phyloP scores from a whole-genome alignment of 2,113 vertebrate species.

The Oncorhynchus tshawytscha region DNA sequence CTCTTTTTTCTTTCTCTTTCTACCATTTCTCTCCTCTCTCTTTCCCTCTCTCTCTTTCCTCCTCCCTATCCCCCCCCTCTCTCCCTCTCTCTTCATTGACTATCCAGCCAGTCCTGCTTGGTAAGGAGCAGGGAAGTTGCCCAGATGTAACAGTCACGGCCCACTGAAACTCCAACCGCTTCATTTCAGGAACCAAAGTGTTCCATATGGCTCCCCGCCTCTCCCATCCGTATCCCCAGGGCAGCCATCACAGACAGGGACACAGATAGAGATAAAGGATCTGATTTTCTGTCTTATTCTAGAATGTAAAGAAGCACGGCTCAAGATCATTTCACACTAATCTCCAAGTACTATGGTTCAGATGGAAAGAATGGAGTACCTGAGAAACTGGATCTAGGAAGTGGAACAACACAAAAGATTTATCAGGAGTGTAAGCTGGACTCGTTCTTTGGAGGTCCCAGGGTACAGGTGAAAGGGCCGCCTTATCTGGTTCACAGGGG shows the following conservation, averaged over 20 bases:
- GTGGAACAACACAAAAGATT: conserved; percentile 81
- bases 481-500: conserved; percentile 69
- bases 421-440: conserved; percentile 86
- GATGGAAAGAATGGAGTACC: no score
- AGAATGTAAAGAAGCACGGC: neutral
- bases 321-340: neutral
- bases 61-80: conserved; percentile 34
- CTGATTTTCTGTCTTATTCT: neutral
- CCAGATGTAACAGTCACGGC: conserved; percentile 73
- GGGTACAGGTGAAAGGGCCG: conserved; percentile 71
- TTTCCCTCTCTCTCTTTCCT: neutral
- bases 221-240: conserved; percentile 11
- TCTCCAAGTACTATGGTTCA: neutral
- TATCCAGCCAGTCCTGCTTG: conserved; percentile 75
- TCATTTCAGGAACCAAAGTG: conserved; percentile 65
- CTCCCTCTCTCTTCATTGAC: conserved; percentile 74
- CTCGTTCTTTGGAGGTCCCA: conserved; percentile 71
- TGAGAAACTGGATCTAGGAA: conserved; percentile 77
- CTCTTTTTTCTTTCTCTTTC: conserved; percentile 1
- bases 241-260: conserved; percentile 10
- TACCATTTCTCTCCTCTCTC: neutral
- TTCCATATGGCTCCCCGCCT: conserved; percentile 43
- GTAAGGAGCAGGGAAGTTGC: conserved; percentile 79
- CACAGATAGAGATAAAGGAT: conserved; percentile 33
- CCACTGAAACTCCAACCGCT: conserved; percentile 70